Evolutionary conservation across 2,888 invertebrate species (phyloP).

Genomic region (Cerastis leucographa): DNA sequence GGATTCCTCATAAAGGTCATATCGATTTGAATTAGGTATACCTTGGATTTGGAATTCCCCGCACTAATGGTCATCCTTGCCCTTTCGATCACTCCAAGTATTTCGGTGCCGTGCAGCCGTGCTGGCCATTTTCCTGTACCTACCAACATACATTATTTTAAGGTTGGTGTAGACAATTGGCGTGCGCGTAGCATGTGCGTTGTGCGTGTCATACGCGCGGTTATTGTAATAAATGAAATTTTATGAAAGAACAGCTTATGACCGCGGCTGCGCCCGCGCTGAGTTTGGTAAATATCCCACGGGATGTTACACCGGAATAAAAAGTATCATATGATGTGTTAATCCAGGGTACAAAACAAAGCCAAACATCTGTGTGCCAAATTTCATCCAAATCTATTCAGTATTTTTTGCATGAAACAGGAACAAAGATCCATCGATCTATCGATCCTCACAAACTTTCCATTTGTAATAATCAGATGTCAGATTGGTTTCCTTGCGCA

Average conservation of each 20-base stretch:
- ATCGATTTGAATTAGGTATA: background rate
- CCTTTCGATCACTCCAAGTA: background rate
- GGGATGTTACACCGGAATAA: background rate
- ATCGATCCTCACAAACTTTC: background rate
- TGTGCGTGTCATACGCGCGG: no score
- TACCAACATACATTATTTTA: no score
- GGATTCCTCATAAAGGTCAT: background rate
- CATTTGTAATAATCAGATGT: background rate
- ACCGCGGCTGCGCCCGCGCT: background rate
- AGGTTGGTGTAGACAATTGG: no score
- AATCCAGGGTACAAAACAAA: background rate
- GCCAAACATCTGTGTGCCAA: background rate
- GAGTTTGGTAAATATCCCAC: background rate
- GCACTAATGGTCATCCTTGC: background rate
- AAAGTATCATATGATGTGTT: background rate
- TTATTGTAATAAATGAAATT: background rate
- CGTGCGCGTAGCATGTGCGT: no score
- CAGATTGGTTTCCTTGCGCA: no score
- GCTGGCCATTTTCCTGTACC: background rate
- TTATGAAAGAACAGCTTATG: background rate
- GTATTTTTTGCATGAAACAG: background rate
- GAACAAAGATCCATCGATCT: background rate
- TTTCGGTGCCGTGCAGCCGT: background rate
- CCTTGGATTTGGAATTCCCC: constrained; percentile 1
- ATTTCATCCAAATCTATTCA: background rate